Base-by-base conservation (phyloP, 2,888 invertebrate species). In the Rhagophthalmus giganteus region DNA sequence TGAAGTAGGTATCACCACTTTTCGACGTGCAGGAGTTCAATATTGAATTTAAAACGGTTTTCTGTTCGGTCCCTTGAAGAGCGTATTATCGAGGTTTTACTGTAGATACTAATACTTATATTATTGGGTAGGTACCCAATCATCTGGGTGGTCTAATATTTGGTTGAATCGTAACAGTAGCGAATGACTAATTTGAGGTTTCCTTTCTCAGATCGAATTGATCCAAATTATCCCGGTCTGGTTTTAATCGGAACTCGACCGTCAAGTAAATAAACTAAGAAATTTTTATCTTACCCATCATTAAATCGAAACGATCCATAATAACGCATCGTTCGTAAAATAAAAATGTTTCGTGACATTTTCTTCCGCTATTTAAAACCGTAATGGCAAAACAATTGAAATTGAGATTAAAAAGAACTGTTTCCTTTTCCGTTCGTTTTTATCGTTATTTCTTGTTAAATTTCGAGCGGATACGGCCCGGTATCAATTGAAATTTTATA, bases 111-210 rank as follows among this genome's bases (percentile, higher is more conserved):
- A n/a, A n/a, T n/a, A n/a, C n/a, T n/a, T n/a, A n/a, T n/a, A n/a
- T n/a, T n/a, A n/a, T n/a, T n/a, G n/a, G n/a, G n/a, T n/a, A n/a
- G n/a, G n/a, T n/a, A n/a, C n/a, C n/a, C n/a, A n/a, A n/a, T n/a
- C n/a, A n/a, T n/a, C 7, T 47, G 50, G 47, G 55, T 46, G 50
- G 54, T 54, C 54, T 39, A 30, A 39, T 40, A 46, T 35, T 34
- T 16, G 33, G 31, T 34, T 45, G 54, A 52, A 51, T 54, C 46
- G 48, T 52, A 57, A 57, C 56, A 57, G 58, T 57, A 59, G 58
- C 54, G 54, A 56, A 46, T 39, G 42, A 27, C 47, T 40, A 58
- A 58, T 57, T 52, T 56, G 58, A 20, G 56, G 58, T 59, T 57
- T 57, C 52, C 52, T 49, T 42, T 47, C 49, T 37, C 37, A 41